Evolutionary conservation across 2,888 invertebrate genomes (phyloP), one percentile per base, ranked within the genome.

Genomic region (Flabesymbios commensalis): DNA sequence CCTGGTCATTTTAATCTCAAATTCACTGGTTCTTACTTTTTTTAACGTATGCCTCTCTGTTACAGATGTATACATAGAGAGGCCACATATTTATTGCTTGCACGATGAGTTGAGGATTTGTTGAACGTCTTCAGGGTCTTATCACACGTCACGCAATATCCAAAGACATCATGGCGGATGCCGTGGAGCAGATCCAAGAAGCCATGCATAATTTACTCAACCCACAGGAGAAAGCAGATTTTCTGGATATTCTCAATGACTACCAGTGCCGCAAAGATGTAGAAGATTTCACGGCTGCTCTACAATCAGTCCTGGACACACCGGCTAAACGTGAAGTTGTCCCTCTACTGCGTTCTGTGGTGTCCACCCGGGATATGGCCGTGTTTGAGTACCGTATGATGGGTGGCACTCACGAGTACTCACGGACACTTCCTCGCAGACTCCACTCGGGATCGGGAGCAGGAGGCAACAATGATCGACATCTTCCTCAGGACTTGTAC

Each of bases 291-390:
- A 71, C 74, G 1, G 70, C 67, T 42, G 62, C 66, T 19, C 68
- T 79, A 10, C 68, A 69, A 41, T 63, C 68, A 19, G 64, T 79
- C n/a, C 67, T 79, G 4, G 74, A 77, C 61, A 77, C 78, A 4
- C 74, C 77, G 2, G 75, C 73, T 24, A 79, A 79, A 55, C 63
- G 72, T 29, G 72, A 74, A 53, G 36, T 67, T 19, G 67, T 76
- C 17, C 65, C 69, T 1, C 53, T 75, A 19, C 71, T 79, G 4
- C 64, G 74, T n/a, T 68, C 68, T 47, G 72, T 77, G 17, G 72
- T 79, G 32, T 76, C 76, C 3, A 67, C 61, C 17, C 54, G 67
- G 3, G 76, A 79, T 49, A 43, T 54, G 3, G 42, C 22, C 2
- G 4, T 39, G 33, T 79, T 75, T 65, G 77, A 77, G 49, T 19